Conservation (phyloP, 1,140 invertebrate species). For the Solen grandis region DNA sequence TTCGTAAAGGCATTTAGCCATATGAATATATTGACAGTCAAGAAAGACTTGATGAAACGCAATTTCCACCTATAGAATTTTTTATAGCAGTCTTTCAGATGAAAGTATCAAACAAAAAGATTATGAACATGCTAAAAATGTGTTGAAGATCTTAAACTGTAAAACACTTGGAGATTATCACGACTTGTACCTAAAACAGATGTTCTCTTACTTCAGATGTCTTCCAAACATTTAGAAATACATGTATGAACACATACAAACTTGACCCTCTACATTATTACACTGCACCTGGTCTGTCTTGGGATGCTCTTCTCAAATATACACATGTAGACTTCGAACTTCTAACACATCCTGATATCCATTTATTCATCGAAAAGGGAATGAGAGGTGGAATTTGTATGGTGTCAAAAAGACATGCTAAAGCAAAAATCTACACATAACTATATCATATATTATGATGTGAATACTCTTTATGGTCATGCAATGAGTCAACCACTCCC, state of each 20-base stretch:
- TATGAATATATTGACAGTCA: constrained; percentile 70
- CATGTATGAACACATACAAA: constrained; percentile 60
- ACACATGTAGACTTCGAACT: constrained; percentile 65
- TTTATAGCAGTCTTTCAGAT: constrained; percentile 62
- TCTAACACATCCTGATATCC: constrained; percentile 66
- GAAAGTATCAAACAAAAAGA: constrained; percentile 46
- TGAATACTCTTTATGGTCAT: constrained; percentile 37
- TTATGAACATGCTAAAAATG: constrained; percentile 65
- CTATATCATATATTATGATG: constrained; percentile 61
- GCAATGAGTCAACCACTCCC: constrained; percentile 50
- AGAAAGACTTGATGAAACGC: constrained; percentile 63
- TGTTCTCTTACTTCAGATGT: constrained; percentile 65
- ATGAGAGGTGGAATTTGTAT: constrained; percentile 62
- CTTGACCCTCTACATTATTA: too few species aligned
- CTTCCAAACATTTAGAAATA: constrained; percentile 67
- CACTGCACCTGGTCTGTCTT: too few species aligned
- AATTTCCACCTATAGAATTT: constrained; percentile 64
- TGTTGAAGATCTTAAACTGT: constrained; percentile 72
- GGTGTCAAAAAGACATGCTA: constrained; percentile 57
- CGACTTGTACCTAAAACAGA: constrained; percentile 76
- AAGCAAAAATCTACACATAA: constrained; percentile 69
- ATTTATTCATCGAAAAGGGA: too few species aligned
- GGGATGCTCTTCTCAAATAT: too few species aligned
- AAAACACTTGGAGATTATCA: constrained; percentile 78
- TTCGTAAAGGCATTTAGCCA: constrained; percentile 69